These are phyloP conservation scores for Monomorium pharaonis DNA, from an alignment of 1,140 invertebrate species.

Conservation along the genomic window DNA sequence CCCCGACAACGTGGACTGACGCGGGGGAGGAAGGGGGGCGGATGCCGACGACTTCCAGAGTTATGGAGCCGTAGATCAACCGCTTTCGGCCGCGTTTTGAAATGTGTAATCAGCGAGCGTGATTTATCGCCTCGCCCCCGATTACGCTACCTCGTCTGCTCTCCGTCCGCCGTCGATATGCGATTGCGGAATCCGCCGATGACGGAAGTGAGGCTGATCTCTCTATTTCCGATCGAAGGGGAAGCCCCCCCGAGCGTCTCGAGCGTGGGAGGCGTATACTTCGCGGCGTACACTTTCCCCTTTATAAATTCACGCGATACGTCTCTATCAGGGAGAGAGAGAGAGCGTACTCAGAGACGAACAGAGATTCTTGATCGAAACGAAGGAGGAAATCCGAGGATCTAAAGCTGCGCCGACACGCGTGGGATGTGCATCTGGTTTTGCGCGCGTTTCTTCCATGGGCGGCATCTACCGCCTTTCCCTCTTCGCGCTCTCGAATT, in stretches of 20 bases:
- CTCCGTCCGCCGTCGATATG: slow-evolving; percentile 48
- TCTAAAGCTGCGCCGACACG: not conserved
- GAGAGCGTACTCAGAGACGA: not conserved
- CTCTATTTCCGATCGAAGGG: not conserved
- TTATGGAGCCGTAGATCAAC: slow-evolving; percentile 82
- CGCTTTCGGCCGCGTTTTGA: slow-evolving; percentile 80
- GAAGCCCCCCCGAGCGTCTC: not conserved
- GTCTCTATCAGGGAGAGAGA: not conserved
- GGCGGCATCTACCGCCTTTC: not conserved
- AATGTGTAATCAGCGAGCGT: slow-evolving; percentile 82
- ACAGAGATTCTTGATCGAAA: not conserved
- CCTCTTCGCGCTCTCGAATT: not conserved
- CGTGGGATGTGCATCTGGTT: not conserved
- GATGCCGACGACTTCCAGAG: slow-evolving; percentile 64
- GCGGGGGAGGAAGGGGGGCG: not conserved
- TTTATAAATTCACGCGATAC: not conserved
- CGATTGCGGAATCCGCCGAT: slow-evolving; percentile 24
- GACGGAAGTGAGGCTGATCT: not conserved
- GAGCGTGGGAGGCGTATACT: not conserved
- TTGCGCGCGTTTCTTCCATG: not conserved
- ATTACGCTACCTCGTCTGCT: slow-evolving; percentile 68
- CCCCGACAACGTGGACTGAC: too few relatives aligned
- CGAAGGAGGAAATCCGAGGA: not conserved
- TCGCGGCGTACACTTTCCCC: not conserved
- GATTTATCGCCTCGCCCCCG: slow-evolving; percentile 78